Evolutionary conservation across 37 sponge, comb jelly and placozoan genomes (phyloP).

Genomic region (Haliclona indistincta): DNA sequence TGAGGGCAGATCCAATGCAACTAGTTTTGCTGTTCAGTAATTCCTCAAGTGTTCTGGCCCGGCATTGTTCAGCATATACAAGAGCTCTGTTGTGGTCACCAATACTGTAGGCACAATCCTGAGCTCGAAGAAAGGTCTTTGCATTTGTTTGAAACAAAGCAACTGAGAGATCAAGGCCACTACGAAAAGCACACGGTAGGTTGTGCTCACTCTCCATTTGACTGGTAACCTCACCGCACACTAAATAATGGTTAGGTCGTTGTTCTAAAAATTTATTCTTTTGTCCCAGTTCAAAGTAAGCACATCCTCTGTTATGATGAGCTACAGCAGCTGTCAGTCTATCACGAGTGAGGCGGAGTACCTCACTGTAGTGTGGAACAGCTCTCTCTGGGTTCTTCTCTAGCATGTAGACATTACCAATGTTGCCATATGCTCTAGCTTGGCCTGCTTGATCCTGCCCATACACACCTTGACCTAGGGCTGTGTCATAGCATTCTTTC

Average conservation of each 20-base stretch:
- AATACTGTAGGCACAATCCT: constrained; percentile 47
- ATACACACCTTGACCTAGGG: constrained; percentile 68
- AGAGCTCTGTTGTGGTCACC: constrained; percentile 42
- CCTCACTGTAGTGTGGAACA: constrained; percentile 56
- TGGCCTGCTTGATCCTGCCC: constrained; percentile 57
- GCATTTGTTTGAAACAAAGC: constrained; percentile 69
- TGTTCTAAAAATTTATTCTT: background rate
- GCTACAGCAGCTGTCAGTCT: constrained; percentile 38
- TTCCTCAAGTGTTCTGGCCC: constrained; percentile 76
- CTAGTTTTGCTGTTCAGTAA: constrained; percentile 31
- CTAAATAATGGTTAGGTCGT: background rate
- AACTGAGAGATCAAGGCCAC: constrained; percentile 46
- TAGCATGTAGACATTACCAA: constrained; percentile 69
- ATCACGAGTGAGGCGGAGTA: constrained; percentile 53
- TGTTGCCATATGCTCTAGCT: constrained; percentile 71
- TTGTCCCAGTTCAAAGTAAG: constrained; percentile 64
- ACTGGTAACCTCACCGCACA: constrained; percentile 9
- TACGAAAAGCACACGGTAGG: constrained; percentile 43
- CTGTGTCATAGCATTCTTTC: constrained; percentile 59
- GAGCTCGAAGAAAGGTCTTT: constrained; percentile 56
- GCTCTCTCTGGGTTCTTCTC: constrained; percentile 42
- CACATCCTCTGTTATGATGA: constrained; percentile 72
- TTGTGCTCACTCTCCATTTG: background rate
- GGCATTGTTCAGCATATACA: constrained; percentile 48
- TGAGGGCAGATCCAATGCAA: background rate